These are phyloP conservation scores for Petaurus breviceps DNA, from an alignment of 2,113 vertebrate genomes.

Conservation along the genomic window DNA sequence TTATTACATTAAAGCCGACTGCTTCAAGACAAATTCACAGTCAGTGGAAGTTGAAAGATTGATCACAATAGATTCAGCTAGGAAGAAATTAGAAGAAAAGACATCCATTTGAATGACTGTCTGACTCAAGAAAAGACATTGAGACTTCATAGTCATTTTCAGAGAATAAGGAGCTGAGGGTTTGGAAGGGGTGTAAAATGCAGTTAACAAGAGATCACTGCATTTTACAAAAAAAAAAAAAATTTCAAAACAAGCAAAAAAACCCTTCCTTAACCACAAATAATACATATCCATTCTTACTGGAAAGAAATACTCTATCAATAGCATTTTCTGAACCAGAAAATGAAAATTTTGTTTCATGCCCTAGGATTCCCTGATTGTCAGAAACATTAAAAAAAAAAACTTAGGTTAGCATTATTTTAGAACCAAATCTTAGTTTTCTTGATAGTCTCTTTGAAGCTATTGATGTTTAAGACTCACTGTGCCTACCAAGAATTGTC, in stretches of 20 bases:
- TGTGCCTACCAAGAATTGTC: background rate
- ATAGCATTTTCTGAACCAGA: background rate
- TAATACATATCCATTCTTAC: background rate
- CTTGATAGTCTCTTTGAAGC: background rate
- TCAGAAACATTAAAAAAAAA: background rate
- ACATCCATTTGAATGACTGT: background rate
- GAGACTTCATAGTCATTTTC: background rate
- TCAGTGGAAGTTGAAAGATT: background rate
- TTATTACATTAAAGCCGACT: background rate
- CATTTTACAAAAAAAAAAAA: background rate
- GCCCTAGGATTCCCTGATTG: background rate
- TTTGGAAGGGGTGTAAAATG: background rate
- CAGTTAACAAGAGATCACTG: background rate
- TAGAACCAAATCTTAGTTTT: background rate
- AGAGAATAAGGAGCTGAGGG: background rate
- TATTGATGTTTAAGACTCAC: slow-evolving; percentile 10
- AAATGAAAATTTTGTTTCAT: background rate
- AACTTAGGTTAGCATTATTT: too few relatives aligned
- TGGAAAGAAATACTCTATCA: background rate
- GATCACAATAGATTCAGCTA: background rate
- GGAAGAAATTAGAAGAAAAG: slow-evolving; percentile 28
- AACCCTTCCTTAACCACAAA: background rate
- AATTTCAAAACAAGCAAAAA: background rate
- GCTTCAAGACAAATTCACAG: slow-evolving; percentile 18
- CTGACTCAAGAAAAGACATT: background rate